Conservation (phyloP, 2,888 invertebrate species). For the Rugalucina vietnamica region DNA sequence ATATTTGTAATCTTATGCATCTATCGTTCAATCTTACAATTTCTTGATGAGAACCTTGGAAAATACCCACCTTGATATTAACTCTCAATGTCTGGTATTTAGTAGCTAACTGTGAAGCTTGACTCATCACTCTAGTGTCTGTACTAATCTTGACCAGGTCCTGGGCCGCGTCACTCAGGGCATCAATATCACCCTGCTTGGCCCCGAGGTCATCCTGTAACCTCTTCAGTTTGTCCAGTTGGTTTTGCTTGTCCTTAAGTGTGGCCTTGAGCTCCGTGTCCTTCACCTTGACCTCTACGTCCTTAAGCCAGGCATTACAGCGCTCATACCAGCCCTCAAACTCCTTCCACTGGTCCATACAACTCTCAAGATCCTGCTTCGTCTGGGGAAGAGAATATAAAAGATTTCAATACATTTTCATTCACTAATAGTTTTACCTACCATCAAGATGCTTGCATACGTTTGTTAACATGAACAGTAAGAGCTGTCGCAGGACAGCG, state of each 20-base stretch:
- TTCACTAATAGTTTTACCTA: too few species aligned
- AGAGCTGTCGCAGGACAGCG: too few species aligned
- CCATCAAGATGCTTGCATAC: too few species aligned
- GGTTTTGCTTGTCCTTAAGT: conserved; percentile 79
- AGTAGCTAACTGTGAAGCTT: conserved; percentile 80
- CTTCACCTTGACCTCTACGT: conserved; percentile 92
- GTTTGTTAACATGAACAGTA: too few species aligned
- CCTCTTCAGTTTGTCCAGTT: conserved; percentile 74
- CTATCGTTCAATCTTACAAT: too few species aligned
- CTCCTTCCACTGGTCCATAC: conserved; percentile 95
- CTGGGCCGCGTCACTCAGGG: conserved; percentile 95
- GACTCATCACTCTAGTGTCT: conserved; percentile 79
- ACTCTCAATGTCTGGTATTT: conserved; percentile 78
- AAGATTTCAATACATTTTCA: too few species aligned
- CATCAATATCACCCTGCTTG: conserved; percentile 90
- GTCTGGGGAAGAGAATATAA: conserved; percentile 65
- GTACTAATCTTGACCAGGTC: conserved; percentile 77
- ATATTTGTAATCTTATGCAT: too few species aligned
- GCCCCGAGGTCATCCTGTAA: conserved; percentile 74
- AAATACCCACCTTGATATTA: conserved; percentile 81
- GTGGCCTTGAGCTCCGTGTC: conserved; percentile 79
- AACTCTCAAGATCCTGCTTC: conserved; percentile 88
- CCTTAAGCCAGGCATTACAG: conserved; percentile 93
- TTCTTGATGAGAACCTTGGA: too few species aligned
- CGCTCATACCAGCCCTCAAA: conserved; percentile 94